Evolutionary conservation across 1,140 invertebrate species (phyloP).

Genomic region (Camponotus floridanus): DNA sequence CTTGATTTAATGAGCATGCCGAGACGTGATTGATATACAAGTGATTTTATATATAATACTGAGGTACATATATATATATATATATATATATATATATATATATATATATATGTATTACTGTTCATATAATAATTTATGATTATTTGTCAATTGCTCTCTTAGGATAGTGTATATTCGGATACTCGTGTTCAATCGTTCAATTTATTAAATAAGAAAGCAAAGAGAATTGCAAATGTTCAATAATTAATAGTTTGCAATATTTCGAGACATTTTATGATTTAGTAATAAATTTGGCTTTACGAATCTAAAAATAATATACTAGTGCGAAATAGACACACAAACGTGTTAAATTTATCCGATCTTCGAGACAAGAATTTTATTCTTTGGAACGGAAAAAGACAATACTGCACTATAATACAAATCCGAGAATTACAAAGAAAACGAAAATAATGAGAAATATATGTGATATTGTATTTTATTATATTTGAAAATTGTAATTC

Average conservation of each 20-base stretch:
- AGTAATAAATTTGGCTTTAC: slow-evolving; percentile 36
- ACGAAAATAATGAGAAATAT: slow-evolving; percentile 25
- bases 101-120: neutral
- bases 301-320: slow-evolving; percentile 28
- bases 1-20: slow-evolving; percentile 71
- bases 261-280: slow-evolving; percentile 54
- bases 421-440: slow-evolving; percentile 55
- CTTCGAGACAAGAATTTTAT: slow-evolving; percentile 51
- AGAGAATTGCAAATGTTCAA: slow-evolving; percentile 52
- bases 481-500: slow-evolving; percentile 58
- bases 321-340: neutral
- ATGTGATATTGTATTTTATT: slow-evolving; percentile 57
- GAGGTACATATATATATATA: neutral
- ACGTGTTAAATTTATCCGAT: slow-evolving; percentile 12
- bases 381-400: slow-evolving; percentile 54
- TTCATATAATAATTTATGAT: neutral
- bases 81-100: neutral
- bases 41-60: slow-evolving; percentile 62
- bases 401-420: slow-evolving; percentile 71
- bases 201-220: slow-evolving; percentile 34
- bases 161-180: slow-evolving; percentile 41
- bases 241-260: slow-evolving; percentile 19
- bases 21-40: slow-evolving; percentile 78
- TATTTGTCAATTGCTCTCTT: slow-evolving; percentile 4
- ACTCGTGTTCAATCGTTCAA: slow-evolving; percentile 55